Conservation (phyloP, 2,888 invertebrate genomes). For the Drosophila lacicola region DNA sequence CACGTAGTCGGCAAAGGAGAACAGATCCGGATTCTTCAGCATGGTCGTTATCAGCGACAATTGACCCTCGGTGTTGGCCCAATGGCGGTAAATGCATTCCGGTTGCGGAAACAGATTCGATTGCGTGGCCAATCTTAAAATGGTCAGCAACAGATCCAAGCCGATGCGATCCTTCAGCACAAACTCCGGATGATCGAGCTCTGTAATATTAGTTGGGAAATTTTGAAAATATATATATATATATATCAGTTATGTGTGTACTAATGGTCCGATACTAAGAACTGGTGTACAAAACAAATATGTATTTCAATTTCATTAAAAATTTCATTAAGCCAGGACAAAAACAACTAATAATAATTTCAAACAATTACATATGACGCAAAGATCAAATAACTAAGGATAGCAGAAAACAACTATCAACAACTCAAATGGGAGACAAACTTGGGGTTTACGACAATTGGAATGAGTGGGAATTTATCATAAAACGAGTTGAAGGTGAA, state of each 20-base stretch:
- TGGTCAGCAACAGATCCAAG: conserved; percentile 92
- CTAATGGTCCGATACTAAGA: neutral
- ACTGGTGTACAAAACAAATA: neutral
- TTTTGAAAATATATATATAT: conserved; percentile 10
- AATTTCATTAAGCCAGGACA: neutral
- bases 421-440: too few species aligned
- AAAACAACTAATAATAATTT: neutral
- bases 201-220: conserved; percentile 44
- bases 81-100: conserved; percentile 94
- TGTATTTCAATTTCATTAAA: neutral
- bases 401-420: neutral
- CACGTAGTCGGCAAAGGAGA: conserved; percentile 96
- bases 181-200: conserved; percentile 95
- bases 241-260: neutral
- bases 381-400: neutral
- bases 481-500: too few species aligned
- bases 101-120: conserved; percentile 92
- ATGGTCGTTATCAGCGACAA: conserved; percentile 94
- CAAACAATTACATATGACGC: neutral
- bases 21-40: conserved; percentile 95
- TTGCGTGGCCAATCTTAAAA: conserved; percentile 92
- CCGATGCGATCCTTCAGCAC: conserved; percentile 94
- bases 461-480: too few species aligned
- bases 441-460: too few species aligned
- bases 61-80: conserved; percentile 97